Base-by-base conservation (phyloP, 2,888 invertebrate genomes). In the Platycheirus rosarum region DNA sequence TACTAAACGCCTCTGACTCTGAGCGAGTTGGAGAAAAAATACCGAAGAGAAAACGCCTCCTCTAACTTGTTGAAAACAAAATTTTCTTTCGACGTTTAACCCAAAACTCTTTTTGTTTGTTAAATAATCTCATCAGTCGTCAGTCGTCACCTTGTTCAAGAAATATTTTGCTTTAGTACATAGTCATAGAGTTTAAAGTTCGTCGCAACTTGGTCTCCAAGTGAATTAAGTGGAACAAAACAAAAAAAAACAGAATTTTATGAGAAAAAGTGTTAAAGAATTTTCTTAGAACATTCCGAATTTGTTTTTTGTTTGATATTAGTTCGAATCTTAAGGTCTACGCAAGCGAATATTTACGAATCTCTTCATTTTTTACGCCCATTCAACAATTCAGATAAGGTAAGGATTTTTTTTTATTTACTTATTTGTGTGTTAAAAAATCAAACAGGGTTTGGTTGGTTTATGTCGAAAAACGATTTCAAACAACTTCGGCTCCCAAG, bases 11-110 rank as follows among this genome's bases (percentile, higher is more conserved):
- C 23, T 14, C 23, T 7, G 49, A 16, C 16, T 51, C 62, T 51
- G 69, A 40, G 53, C 48, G 26, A 35, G 35, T 8, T 53, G 29
- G 37, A 35, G 13, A 49, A 2, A 65, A 35, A 63, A 63, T 14
- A 32, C 29, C 71, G 37, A 57, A 77, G 71, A 76, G 55, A 77
- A 77, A 68, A 77, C 76, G 82, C 76, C 82, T 71, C 76, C 82
- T 71, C 70, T 63, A 68, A 82, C 82, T 82, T 82, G 77, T 82
- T 82, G 82, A 82, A 73, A 73, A 62, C 57, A 71, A 60, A 66
- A 46, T 76, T 65, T 66, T 66, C 55, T 57, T 77, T 44, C 2
- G n/a, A n/a, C n/a, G 11, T 23, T 68, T 44, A 29, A 62, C 66
- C 48, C n/a, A 49, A 42, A 71, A 68, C 48, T 65, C 66, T 70